Evolutionary conservation across 2,797 vertebrate species (phyloP).

Genomic region (Pachyuromys duprasi): DNA sequence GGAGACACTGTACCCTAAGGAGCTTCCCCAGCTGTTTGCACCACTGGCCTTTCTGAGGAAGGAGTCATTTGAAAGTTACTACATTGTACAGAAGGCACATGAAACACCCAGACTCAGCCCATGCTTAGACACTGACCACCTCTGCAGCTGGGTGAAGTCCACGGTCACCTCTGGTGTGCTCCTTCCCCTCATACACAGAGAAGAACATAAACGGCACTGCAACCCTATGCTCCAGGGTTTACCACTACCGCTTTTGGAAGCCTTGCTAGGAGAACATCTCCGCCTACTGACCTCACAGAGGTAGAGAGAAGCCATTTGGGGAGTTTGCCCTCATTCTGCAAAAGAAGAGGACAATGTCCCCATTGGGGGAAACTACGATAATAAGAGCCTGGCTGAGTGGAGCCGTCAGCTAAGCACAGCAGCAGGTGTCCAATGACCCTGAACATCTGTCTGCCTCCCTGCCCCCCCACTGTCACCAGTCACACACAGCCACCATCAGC

Average conservation of each 20-base stretch:
- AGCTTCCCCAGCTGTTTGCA: background rate
- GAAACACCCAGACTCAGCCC: background rate
- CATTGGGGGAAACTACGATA: background rate
- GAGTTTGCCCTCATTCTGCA: background rate
- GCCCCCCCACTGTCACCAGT: background rate
- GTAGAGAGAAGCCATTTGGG: conserved; percentile 18
- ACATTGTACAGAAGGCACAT: accelerated
- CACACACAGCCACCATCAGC: background rate
- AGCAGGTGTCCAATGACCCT: accelerated
- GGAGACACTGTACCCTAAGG: no score
- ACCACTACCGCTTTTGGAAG: background rate
- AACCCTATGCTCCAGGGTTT: background rate
- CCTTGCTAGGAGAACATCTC: background rate
- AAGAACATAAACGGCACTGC: background rate
- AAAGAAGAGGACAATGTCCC: background rate
- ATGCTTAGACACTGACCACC: background rate
- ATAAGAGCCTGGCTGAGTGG: background rate
- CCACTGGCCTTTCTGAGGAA: background rate
- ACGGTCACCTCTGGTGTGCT: background rate
- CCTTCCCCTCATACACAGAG: background rate
- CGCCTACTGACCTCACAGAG: background rate
- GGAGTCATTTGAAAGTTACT: background rate
- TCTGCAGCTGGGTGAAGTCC: background rate
- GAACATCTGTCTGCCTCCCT: background rate
- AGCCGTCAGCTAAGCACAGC: accelerated